Evolutionary conservation across 2,888 invertebrate genomes (phyloP), one percentile per base, ranked within the genome.

Genomic region (Apotomis betuletana): DNA sequence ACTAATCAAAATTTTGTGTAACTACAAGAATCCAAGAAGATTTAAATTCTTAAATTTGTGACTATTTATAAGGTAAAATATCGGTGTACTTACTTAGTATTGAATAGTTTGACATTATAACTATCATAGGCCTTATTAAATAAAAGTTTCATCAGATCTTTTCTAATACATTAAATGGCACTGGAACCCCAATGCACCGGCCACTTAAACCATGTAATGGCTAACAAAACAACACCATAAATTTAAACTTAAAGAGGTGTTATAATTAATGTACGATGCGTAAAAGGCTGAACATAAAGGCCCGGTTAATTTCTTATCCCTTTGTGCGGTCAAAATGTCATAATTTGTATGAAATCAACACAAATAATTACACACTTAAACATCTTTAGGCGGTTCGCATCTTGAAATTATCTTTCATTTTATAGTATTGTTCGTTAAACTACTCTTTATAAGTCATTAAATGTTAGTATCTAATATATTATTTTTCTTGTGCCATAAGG

Each of bases 181-280:
- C 49, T 57, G 51, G 67, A 83, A 83, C 78, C 73, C 61, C 76
- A 78, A 77, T 67, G 65, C 74, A 75, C 73, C 67, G 78, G 78
- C 78, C 81, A 79, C 82, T 78, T 82, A 85, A 83, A 82, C 82
- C 79, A 80, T 81, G 84, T 89, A 91, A 91, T 89, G 87, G 89
- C 85, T 82, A 88, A 90, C 89, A 89, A 90, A 91, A 90, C 86
- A 84, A 83, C 83, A 81, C 84, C 80, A 91, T 92, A 92, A 93
- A 93, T 92, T 90, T 89, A 79, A 88, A 86, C 83, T 83, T 91
- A 92, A 93, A 88, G 90, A 92, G 92, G 92, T 92, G 92, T 91
- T 89, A 91, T 92, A 91, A 92, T 92, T 91, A 90, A 91, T 91
- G 92, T 90, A 85, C 78, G 81, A 76, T 84, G 87, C 87, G 81